A percentile compares a stretch with the other conserved stretches of the same genome.
Conservation (phyloP, 1,140 invertebrate genomes). For the Hetaerina americana region DNA sequence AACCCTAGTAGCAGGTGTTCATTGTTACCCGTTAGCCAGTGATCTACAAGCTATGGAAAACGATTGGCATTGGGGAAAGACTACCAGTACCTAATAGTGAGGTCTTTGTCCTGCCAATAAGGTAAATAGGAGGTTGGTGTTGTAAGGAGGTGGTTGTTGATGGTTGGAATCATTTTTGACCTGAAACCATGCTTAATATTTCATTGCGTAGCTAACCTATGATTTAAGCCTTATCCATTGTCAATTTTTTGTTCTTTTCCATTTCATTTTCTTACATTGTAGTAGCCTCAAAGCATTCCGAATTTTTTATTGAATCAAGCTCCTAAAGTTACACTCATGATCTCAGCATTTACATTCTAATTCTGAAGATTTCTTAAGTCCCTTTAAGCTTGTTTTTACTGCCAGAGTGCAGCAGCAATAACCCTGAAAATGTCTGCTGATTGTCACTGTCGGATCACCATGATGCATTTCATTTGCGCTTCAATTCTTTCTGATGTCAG, state of each 20-base stretch:
- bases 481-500: not conserved
- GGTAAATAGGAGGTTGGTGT: not conserved
- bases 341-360: not conserved
- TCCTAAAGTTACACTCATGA: not conserved
- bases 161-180: not conserved
- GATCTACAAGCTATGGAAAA: not conserved
- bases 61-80: not conserved
- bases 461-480: not conserved
- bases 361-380: not conserved
- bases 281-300: not conserved
- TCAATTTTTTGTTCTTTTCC: not conserved
- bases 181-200: not conserved
- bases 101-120: not conserved
- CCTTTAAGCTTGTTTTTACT: not conserved
- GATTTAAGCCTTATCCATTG: not conserved
- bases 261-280: not conserved
- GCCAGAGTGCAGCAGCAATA: not conserved
- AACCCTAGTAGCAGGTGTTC: not conserved
- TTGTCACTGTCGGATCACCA: not conserved
- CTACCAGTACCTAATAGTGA: not conserved
- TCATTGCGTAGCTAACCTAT: not conserved
- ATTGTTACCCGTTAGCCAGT: not conserved
- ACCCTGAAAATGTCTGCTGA: not conserved
- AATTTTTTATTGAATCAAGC: not conserved
- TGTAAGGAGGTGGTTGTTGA: not conserved